A percentile compares a stretch with the other conserved stretches of the same genome.
phyloP scores from a whole-genome alignment of 2,113 vertebrate genomes.

The Platysternon megacephalum region DNA sequence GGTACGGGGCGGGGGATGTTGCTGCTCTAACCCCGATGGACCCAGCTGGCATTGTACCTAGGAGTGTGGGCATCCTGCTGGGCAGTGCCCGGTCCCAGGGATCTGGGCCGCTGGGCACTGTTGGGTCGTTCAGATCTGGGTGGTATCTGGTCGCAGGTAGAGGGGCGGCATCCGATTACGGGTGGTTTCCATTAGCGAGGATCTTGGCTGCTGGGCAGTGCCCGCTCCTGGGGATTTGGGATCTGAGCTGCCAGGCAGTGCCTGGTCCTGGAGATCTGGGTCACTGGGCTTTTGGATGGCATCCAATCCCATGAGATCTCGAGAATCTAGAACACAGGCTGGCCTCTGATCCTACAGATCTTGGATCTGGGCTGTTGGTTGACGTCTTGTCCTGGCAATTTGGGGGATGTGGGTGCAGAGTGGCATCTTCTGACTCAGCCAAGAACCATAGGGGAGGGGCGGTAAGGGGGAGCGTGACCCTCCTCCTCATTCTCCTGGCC shows the following conservation, averaged over 20 bases:
- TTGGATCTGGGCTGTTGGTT: neutral
- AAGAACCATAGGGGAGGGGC: neutral
- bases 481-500: neutral
- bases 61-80: neutral
- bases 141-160: neutral
- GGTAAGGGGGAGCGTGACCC: neutral
- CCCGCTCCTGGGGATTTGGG: neutral
- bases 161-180: neutral
- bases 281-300: neutral
- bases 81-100: neutral
- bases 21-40: neutral
- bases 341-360: neutral
- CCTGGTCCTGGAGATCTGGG: neutral
- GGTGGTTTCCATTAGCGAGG: no score
- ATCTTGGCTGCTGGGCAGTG: neutral
- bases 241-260: neutral
- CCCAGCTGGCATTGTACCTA: neutral
- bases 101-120: neutral
- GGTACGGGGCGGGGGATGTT: slow-evolving; percentile 31
- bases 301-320: neutral
- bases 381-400: neutral
- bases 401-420: neutral
- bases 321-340: neutral
- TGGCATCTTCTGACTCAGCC: neutral
- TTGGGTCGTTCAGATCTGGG: no score